Base-by-base conservation (phyloP, 2,797 vertebrate species). In the Sparus aurata region DNA sequence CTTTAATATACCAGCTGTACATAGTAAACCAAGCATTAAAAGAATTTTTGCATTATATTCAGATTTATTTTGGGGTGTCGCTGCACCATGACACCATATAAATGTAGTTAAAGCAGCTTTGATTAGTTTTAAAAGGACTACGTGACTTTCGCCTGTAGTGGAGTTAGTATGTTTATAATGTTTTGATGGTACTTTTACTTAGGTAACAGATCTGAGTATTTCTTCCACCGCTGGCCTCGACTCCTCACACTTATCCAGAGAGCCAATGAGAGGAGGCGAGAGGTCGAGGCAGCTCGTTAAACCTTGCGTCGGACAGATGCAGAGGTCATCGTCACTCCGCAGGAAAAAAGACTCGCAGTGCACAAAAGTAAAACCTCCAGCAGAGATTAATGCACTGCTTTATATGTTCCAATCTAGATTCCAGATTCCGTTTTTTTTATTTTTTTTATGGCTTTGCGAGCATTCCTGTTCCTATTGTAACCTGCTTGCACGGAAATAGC, bases 401-500 rank as follows among this genome's bases (percentile, higher is more conserved):
- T 90, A 92, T 93, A 85, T 86, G 85, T 87, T 90, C 85, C 89
- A 67, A 95, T 95, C 90, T 93, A 93, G 89, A 93, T 95, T 95
- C 95, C 95, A 95, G 95, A 95, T 92, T 84, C 83, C 58, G 16
- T 18, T 70, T 75, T 91, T 93, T 94, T 92, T 20, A 52, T 34
- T 75, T 46, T 75, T 92, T 93, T 94, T 92, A 94, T 76, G 75
- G 89, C 74, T 90, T 88, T 85, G 90, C 79, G 67, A 90, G 91
- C 84, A 89, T 94, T 95, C 93, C 92, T 93, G 82, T 71, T 90
- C 75, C 89, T 87, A 89, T 91, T 91, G 91, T 92, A 92, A 88
- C 86, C 90, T 70, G 85, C 86, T 83, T 23, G 88, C 90, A 92
- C 75, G 93, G 94, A 94, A 93, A 94, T 77, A 88, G 88, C 92